Conservation (phyloP, 2,797 vertebrate species). For the Acanthis flammea region DNA sequence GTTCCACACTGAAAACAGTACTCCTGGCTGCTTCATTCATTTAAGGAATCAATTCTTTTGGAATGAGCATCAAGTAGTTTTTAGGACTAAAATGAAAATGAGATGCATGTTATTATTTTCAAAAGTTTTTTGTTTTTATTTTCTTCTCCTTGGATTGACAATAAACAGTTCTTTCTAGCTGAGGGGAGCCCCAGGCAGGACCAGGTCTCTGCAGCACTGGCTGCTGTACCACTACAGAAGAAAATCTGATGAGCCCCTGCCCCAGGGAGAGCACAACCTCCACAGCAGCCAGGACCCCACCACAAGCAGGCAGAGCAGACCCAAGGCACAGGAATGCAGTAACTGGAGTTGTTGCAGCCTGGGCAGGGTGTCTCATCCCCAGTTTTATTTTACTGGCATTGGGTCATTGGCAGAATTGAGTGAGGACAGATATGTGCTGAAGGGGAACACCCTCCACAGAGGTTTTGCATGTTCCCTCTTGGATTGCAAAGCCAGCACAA, state of each 20-base stretch:
- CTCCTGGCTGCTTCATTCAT: constrained; percentile 27
- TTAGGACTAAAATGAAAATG: neutral
- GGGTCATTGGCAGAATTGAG: neutral
- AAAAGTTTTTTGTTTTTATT: neutral
- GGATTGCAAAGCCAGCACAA: neutral
- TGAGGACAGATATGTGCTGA: neutral
- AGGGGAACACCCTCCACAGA: neutral
- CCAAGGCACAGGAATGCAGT: neutral
- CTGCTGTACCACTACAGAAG: neutral
- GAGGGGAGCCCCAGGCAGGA: neutral
- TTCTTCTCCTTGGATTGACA: neutral
- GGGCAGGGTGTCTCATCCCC: neutral
- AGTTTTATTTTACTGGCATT: neutral
- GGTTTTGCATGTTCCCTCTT: neutral
- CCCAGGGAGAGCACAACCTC: neutral
- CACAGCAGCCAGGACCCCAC: neutral
- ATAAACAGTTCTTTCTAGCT: neutral
- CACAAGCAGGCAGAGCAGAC: neutral
- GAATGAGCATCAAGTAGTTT: constrained; percentile 10
- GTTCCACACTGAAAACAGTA: neutral
- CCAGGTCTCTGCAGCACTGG: neutral
- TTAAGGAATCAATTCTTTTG: constrained; percentile 30
- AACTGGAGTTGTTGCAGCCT: neutral
- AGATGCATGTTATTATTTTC: constrained; percentile 1
- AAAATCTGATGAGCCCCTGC: neutral